These are phyloP conservation scores for Poeciliopsis retropinna DNA, from an alignment of 2,113 vertebrate species.

Conservation along the genomic window DNA sequence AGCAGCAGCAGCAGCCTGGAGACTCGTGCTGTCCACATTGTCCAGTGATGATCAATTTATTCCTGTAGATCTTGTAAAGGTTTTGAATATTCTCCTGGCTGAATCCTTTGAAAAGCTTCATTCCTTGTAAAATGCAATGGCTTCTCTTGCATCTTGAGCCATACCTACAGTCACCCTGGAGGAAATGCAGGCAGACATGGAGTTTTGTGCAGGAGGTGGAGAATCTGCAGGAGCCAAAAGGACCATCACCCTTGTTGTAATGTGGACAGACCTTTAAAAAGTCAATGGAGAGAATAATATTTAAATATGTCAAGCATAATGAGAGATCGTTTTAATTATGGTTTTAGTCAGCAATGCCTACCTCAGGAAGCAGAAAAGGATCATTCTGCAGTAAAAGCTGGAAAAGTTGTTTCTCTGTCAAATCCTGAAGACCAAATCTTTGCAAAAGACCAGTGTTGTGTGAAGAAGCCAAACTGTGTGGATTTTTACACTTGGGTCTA, in stretches of 20 bases:
- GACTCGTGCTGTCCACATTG: constrained; percentile 8
- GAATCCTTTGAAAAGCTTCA: constrained; percentile 61
- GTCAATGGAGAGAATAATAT: background rate
- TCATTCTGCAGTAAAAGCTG: constrained; percentile 82
- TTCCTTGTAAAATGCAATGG: constrained; percentile 46
- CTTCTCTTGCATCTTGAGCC: constrained; percentile 66
- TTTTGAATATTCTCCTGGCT: constrained; percentile 50
- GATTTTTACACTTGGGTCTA: constrained; percentile 76
- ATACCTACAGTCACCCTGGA: constrained; percentile 76
- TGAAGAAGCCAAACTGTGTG: constrained; percentile 55
- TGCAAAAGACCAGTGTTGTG: constrained; percentile 62
- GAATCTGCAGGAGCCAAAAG: constrained; percentile 73
- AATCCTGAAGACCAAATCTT: constrained; percentile 33
- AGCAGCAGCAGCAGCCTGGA: background rate
- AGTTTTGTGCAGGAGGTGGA: constrained; percentile 71
- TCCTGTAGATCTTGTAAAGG: constrained; percentile 74
- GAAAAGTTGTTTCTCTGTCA: constrained; percentile 73
- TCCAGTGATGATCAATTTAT: constrained; percentile 64
- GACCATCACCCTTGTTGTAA: constrained; percentile 79
- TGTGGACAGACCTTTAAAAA: constrained; percentile 73
- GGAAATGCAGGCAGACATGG: constrained; percentile 77
- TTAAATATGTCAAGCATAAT: background rate
- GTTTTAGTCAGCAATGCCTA: constrained; percentile 18
- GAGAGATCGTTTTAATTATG: background rate
- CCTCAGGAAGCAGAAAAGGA: constrained; percentile 78